These are phyloP conservation scores for Meandrina meandrites DNA, from an alignment of 92 coral and sea anemone genomes.

Conservation along the genomic window DNA sequence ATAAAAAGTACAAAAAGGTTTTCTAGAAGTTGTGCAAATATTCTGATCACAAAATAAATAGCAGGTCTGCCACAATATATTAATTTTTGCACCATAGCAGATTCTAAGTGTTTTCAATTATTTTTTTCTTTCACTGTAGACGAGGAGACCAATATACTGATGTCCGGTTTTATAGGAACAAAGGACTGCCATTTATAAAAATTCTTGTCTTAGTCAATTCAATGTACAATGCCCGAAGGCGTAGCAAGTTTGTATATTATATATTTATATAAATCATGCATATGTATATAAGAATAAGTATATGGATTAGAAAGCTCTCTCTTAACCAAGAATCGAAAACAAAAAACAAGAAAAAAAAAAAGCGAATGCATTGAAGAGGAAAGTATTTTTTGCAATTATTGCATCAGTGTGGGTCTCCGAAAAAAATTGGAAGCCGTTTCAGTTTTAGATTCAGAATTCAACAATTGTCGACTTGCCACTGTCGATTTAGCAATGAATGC, in stretches of 20 bases:
- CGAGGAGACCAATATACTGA: conserved; percentile 28
- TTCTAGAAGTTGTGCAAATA: conserved; percentile 30
- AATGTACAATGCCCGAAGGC: conserved; percentile 44
- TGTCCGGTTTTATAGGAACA: conserved; percentile 34
- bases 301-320: conserved; percentile 23
- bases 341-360: neutral
- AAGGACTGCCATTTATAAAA: conserved; percentile 45
- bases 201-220: conserved; percentile 25
- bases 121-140: conserved; percentile 43
- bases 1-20: conserved; percentile 44
- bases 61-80: conserved; percentile 75
- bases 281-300: conserved; percentile 43
- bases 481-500: no score
- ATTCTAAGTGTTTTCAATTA: conserved; percentile 8
- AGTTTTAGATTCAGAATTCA: neutral
- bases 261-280: conserved; percentile 31
- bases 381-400: neutral
- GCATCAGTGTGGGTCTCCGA: neutral
- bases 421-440: neutral
- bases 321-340: conserved; percentile 2
- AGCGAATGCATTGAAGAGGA: neutral
- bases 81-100: conserved; percentile 56
- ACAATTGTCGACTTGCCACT: neutral
- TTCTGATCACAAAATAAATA: conserved; percentile 67
- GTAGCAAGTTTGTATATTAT: conserved; percentile 40